Base-by-base conservation (phyloP, 2,113 vertebrate genomes). In the Aleadryas rufinucha region DNA sequence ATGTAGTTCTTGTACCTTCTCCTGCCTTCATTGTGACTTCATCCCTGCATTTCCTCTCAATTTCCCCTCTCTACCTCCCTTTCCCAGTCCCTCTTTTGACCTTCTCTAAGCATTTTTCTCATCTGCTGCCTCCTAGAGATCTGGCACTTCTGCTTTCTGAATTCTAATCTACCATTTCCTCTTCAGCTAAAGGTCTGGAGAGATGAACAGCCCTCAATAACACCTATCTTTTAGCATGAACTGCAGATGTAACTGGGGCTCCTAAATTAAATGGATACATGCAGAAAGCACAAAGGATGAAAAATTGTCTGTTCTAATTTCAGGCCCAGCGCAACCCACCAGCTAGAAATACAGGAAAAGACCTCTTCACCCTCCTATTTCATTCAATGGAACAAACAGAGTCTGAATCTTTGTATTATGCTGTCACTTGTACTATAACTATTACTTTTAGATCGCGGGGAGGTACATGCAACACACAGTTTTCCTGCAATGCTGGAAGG, bases 231-330 rank as follows among this genome's bases (percentile, higher is more conserved):
- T 88, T 63, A 77, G 19, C 39, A 80, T 84, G 54, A 77, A 23
- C 75, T 85, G 45, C 53, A 74, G 75, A 72, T 41, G 45, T 90
- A 93, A 80, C 57, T 74, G 50, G 20, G 45, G 24, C n/a, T 93
- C 54, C 76, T 88, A 77, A 92, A 95, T 94, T 93, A 92, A 90
- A 80, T 54, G 28, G 71, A 65, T 90, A 88, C 54, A 89, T 80
- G 75, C 50, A 66, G 71, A 84, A 93, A 86, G 19, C 54, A 89
- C 42, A 90, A 88, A 88, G 33, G 75, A 80, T 90, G 54, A 84
- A 90, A 90, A 77, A 45, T 12, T 52, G 9, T 35, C 81, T 69
- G 65, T 74, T 93, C 91, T 91, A 89, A 89, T 82, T 96, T 91
- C 87, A 91, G 61, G n/a, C 10, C 41, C n/a, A 65, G 57, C 3